Conservation (phyloP, 2,888 invertebrate species). For the Tiliacea citrago region DNA sequence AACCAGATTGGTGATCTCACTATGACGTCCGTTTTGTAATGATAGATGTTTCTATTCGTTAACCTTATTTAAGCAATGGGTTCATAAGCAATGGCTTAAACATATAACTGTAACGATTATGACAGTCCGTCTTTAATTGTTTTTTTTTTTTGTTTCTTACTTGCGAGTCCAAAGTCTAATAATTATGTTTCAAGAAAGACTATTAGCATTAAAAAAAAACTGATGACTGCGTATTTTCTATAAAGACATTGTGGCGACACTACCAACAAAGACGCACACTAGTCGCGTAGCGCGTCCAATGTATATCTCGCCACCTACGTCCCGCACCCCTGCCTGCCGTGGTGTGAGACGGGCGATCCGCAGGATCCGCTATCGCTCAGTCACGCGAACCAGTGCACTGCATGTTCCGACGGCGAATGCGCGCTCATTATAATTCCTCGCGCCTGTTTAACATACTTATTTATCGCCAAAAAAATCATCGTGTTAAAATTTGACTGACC, state of each 20-base stretch:
- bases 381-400: no score
- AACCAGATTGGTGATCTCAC: conserved; percentile 34
- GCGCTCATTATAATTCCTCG: no score
- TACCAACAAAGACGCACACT: no score
- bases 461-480: not conserved
- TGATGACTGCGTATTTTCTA: not conserved
- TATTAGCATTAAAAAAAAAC: not conserved
- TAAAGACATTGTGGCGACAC: no score
- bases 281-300: no score
- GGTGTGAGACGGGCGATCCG: no score
- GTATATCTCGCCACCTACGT: no score
- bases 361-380: no score
- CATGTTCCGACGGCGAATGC: no score
- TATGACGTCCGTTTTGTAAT: conserved; percentile 25
- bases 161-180: not conserved
- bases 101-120: not conserved
- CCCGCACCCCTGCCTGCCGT: no score
- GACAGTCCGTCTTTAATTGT: not conserved
- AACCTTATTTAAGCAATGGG: conserved; percentile 13
- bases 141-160: not conserved
- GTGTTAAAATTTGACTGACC: not conserved
- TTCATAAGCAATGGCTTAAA: not conserved
- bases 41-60: conserved; percentile 6
- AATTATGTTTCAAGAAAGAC: not conserved
- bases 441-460: no score